Percentiles rank a stretch among this genome's conserved stretches.
Conservation (phyloP, 1,140 invertebrate genomes). For the Nebria ingens region DNA sequence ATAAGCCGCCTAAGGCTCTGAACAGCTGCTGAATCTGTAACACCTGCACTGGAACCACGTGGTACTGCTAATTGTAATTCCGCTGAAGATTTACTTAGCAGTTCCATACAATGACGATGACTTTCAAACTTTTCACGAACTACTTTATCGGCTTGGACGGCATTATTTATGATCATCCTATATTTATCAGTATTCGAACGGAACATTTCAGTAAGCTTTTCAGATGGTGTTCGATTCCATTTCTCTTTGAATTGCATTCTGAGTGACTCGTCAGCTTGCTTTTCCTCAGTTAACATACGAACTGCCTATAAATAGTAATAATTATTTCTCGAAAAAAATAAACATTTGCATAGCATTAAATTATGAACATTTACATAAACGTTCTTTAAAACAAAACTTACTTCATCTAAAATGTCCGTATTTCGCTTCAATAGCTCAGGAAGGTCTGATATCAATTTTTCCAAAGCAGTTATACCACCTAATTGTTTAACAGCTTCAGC, state of each 20-base stretch:
- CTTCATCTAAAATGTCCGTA: slow-evolving; percentile 91
- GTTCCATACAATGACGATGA: slow-evolving; percentile 69
- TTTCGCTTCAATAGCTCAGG: slow-evolving; percentile 87
- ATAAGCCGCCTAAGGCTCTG: slow-evolving; percentile 66
- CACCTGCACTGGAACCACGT: slow-evolving; percentile 38
- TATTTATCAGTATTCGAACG: slow-evolving; percentile 82
- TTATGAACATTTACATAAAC: slow-evolving; percentile 4
- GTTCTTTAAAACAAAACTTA: slow-evolving; percentile 28
- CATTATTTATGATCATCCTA: slow-evolving; percentile 83
- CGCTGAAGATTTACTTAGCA: slow-evolving; percentile 65
- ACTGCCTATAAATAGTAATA: slow-evolving; percentile 48
- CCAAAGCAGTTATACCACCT: slow-evolving; percentile 54
- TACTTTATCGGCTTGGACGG: slow-evolving; percentile 59
- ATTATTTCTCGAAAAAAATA: background rate
- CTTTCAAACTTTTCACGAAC: slow-evolving; percentile 79
- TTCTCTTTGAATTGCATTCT: slow-evolving; percentile 80
- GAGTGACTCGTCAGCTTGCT: slow-evolving; percentile 79
- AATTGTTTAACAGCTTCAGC: slow-evolving; percentile 56
- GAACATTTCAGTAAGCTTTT: slow-evolving; percentile 81
- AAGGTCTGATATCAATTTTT: slow-evolving; percentile 62
- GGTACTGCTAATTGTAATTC: slow-evolving; percentile 56
- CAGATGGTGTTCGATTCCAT: slow-evolving; percentile 85
- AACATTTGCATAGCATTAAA: slow-evolving; percentile 10
- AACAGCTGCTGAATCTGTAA: slow-evolving; percentile 49
- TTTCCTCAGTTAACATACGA: slow-evolving; percentile 83